Conservation (phyloP, 2,888 invertebrate genomes). For the Drosophila anomalata region DNA sequence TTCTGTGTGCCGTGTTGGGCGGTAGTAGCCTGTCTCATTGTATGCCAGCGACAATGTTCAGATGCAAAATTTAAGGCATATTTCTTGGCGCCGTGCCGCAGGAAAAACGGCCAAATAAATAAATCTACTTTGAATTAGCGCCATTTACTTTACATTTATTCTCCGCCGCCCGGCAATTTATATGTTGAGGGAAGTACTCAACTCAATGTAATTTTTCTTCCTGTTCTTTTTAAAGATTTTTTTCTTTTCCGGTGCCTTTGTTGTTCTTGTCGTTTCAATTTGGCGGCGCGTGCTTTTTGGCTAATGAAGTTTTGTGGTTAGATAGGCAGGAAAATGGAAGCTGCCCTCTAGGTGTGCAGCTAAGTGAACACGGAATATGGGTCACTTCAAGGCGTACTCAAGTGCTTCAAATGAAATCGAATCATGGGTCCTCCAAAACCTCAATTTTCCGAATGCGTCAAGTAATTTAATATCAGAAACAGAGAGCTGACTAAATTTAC, state of each 20-base stretch:
- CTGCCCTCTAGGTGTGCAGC: slow-evolving; percentile 41
- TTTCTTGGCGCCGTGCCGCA: slow-evolving; percentile 71
- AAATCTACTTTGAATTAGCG: slow-evolving; percentile 80
- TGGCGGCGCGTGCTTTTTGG: slow-evolving; percentile 70
- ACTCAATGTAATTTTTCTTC: not conserved
- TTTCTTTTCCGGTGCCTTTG: slow-evolving; percentile 21
- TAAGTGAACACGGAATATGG: slow-evolving; percentile 34
- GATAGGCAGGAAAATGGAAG: slow-evolving; percentile 29
- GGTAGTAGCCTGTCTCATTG: slow-evolving; percentile 22
- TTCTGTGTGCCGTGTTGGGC: slow-evolving; percentile 17
- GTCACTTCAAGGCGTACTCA: slow-evolving; percentile 9
- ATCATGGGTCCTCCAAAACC: not conserved
- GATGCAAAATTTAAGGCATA: slow-evolving; percentile 66
- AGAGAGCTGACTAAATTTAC: not conserved
- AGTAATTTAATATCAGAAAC: not conserved
- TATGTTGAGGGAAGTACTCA: slow-evolving; percentile 46
- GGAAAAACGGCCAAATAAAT: slow-evolving; percentile 77
- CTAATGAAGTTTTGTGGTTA: slow-evolving; percentile 74
- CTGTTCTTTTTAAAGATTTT: slow-evolving; percentile 15
- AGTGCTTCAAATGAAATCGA: not conserved
- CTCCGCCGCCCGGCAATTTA: slow-evolving; percentile 70
- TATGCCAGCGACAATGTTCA: slow-evolving; percentile 38
- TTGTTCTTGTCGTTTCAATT: slow-evolving; percentile 56
- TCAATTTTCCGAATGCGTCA: not conserved
- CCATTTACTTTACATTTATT: slow-evolving; percentile 78